Conservation (phyloP, 2,888 invertebrate genomes). For the Epinotia brunnichana region DNA sequence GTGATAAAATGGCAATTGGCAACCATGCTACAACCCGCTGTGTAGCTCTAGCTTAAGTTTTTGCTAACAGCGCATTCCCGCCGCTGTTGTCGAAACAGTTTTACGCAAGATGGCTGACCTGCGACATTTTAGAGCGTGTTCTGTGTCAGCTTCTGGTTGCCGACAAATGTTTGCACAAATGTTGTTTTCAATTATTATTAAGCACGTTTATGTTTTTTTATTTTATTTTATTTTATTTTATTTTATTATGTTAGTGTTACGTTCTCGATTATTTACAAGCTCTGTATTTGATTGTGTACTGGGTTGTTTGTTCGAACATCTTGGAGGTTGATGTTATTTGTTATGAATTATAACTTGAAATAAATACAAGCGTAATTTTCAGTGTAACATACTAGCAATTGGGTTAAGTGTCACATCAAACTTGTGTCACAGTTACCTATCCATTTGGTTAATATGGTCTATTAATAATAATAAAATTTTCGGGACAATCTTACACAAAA, state of each 20-base stretch:
- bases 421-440: too few species aligned
- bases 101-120: slow-evolving; percentile 36
- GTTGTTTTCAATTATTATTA: slow-evolving; percentile 26
- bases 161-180: slow-evolving; percentile 26
- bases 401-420: too few species aligned
- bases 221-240: too few species aligned
- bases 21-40: neutral
- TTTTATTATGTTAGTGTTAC: too few species aligned
- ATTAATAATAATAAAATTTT: too few species aligned
- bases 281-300: neutral
- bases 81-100: slow-evolving; percentile 29
- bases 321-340: neutral
- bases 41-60: slow-evolving; percentile 16
- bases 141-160: slow-evolving; percentile 26
- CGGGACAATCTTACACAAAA: too few species aligned
- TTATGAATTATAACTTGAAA: neutral
- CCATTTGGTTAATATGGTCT: too few species aligned
- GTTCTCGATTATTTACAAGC: slow-evolving; percentile 10
- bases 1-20: too few species aligned
- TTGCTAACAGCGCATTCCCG: slow-evolving; percentile 25
- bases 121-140: slow-evolving; percentile 32
- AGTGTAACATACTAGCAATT: too few species aligned
- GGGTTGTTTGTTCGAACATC: neutral
- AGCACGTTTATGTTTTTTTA: slow-evolving; percentile 27
- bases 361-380: too few species aligned